Percentiles rank a stretch among this genome's conserved stretches.
Evolutionary conservation across 2,797 vertebrate genomes (phyloP).

Genomic region (Acipenser ruthenus): DNA sequence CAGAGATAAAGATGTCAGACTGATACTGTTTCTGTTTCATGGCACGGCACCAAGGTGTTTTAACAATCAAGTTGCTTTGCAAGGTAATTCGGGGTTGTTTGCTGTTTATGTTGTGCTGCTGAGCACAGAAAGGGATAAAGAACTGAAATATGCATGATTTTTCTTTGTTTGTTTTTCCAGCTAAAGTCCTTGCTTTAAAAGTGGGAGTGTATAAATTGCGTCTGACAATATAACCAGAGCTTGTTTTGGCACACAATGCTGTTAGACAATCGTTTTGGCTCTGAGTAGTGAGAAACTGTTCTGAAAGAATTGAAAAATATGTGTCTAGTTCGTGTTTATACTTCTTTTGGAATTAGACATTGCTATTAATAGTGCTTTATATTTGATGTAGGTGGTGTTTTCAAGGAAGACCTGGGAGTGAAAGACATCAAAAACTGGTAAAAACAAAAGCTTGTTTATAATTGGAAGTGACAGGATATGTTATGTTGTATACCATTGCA

Average conservation of each 20-base stretch:
- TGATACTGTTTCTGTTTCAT: constrained; percentile 53
- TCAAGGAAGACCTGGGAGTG: not conserved
- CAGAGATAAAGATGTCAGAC: constrained; percentile 51
- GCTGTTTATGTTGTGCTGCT: not conserved
- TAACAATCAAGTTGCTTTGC: constrained; percentile 58
- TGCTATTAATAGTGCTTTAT: not conserved
- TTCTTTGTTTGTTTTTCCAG: not conserved
- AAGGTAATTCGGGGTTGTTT: constrained; percentile 50
- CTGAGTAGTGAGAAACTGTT: constrained; percentile 1
- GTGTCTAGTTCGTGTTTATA: not conserved
- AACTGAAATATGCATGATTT: not conserved
- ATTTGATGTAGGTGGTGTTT: not conserved
- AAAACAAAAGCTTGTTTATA: no score
- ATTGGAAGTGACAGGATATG: no score
- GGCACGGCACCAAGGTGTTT: constrained; percentile 47
- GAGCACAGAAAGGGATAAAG: not conserved
- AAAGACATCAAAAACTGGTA: no score
- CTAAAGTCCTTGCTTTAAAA: not conserved
- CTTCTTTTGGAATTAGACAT: constrained; percentile 6
- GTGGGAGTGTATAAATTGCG: not conserved
- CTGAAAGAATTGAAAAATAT: not conserved
- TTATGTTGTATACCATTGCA: no score
- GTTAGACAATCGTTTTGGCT: constrained; percentile 1
- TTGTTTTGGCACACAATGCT: constrained; percentile 3
- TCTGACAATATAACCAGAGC: constrained; percentile 1